Conservation (phyloP, 2,797 vertebrate species). For the Lemur catta region DNA sequence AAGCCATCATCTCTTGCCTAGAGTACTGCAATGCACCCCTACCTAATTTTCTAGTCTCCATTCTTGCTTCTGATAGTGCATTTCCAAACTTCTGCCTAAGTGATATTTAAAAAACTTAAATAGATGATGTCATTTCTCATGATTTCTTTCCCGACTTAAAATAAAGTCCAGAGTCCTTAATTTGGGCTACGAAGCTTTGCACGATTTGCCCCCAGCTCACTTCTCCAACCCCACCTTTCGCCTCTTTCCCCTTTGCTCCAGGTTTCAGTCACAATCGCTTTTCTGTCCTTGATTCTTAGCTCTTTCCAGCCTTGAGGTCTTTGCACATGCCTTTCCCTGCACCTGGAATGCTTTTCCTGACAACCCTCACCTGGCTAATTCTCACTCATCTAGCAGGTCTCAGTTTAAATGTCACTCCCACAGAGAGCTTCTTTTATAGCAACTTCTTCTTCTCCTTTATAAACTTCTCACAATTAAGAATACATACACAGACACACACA, state of each 20-base stretch:
- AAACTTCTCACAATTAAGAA: not conserved
- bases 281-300: not conserved
- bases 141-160: not conserved
- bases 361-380: not conserved
- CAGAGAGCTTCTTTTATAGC: not conserved
- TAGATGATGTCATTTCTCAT: not conserved
- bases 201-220: not conserved
- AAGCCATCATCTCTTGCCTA: not conserved
- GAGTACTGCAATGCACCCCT: not conserved
- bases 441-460: constrained; percentile 43
- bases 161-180: not conserved
- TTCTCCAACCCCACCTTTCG: not conserved
- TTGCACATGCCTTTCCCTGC: not conserved
- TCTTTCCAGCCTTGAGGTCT: not conserved
- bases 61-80: constrained; percentile 18
- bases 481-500: not conserved
- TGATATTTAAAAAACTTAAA: constrained; percentile 8
- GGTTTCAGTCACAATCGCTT: not conserved
- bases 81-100: constrained; percentile 11
- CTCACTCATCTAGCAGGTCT: not conserved
- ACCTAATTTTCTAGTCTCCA: not conserved
- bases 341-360: not conserved
- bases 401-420: constrained; percentile 1
- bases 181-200: not conserved
- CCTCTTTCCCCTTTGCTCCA: not conserved